Base-by-base conservation (phyloP, 2,113 vertebrate genomes). In the Chascanopsetta lugubris region DNA sequence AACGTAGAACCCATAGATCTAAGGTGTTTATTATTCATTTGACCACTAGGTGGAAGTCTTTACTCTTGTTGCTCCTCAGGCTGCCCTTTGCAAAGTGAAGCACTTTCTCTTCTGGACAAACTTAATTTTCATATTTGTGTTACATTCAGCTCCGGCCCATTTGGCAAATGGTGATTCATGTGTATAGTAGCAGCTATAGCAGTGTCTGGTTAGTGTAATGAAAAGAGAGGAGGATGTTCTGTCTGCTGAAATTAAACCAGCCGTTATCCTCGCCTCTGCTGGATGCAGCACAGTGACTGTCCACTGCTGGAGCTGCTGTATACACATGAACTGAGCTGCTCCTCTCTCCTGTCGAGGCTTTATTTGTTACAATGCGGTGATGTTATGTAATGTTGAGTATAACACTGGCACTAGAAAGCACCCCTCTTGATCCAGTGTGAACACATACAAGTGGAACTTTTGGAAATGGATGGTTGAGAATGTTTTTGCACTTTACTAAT, bases 11-110 rank as follows among this genome's bases (percentile, higher is more conserved):
- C 1, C 34, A 22, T 3, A 30, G 29, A 30, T 30, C 29, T 8
- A 13, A 38, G 6, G 25, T 29, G n/a, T 66, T 6, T 27, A 6
- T 67, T 27, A 15, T 58, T 53, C 2, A 32, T 13, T 32, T 81
- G 66, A 49, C 81, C 89, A 87, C 79, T 77, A 84, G 89, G 60
- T 85, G 88, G 82, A 50, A 69, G 56, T 25, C 63, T 82, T 83
- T 50, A 58, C 76, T 72, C 72, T 72, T n/a, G n/a, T 61, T 56
- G 29, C 79, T 43, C 1, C 3, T 7, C 18, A 48, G 51, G 2
- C 17, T n/a, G n/a, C 47, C 45, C 59, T 22, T 22, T 32, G 26
- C 4, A 62, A 17, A 11, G 25, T 36, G 7, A n/a, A 5, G 1
- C 13, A 4, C 13, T 54, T 38, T 63, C 32, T 56, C 30, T 45